A percentile compares a stretch with the other conserved stretches of the same genome.
Conservation (phyloP, 2,888 invertebrate genomes). For the Drosophila rellima region DNA sequence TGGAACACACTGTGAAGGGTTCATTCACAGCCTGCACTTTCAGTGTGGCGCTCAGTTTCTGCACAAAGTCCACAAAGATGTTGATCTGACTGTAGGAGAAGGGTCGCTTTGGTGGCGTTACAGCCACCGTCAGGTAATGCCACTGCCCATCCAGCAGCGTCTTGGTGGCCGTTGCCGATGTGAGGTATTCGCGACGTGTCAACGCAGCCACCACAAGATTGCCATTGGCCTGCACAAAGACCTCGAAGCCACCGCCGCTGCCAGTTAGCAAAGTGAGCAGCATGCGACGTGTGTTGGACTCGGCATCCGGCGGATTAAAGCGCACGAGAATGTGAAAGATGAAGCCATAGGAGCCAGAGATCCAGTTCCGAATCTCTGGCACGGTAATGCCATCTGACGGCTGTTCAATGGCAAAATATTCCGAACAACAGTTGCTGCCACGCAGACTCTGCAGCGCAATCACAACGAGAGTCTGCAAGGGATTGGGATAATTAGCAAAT, state of each 20-base stretch:
- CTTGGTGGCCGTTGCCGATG: conserved; percentile 86
- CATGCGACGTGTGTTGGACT: conserved; percentile 85
- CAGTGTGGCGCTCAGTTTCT: conserved; percentile 86
- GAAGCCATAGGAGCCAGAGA: conserved; percentile 87
- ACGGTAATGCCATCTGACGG: conserved; percentile 87
- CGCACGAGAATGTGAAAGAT: conserved; percentile 88
- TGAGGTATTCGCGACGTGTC: conserved; percentile 87
- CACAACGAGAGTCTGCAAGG: conserved; percentile 81
- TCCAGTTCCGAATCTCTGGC: conserved; percentile 87
- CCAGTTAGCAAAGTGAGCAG: conserved; percentile 86
- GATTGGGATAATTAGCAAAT: neutral
- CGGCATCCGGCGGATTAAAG: conserved; percentile 80
- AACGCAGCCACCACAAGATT: conserved; percentile 87
- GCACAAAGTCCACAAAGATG: conserved; percentile 88
- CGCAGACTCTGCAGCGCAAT: conserved; percentile 84
- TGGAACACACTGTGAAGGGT: conserved; percentile 86
- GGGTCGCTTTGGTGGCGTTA: conserved; percentile 86
- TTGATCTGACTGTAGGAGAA: conserved; percentile 88
- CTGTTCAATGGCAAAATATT: conserved; percentile 87
- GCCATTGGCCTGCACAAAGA: conserved; percentile 87
- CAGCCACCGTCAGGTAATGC: conserved; percentile 87
- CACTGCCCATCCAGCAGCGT: conserved; percentile 86
- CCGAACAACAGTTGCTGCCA: conserved; percentile 85
- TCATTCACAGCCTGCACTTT: conserved; percentile 88
- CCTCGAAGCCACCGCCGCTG: conserved; percentile 87